These are phyloP conservation scores for Syngnathus rostellatus DNA, from an alignment of 2,797 vertebrate genomes.

Conservation along the genomic window DNA sequence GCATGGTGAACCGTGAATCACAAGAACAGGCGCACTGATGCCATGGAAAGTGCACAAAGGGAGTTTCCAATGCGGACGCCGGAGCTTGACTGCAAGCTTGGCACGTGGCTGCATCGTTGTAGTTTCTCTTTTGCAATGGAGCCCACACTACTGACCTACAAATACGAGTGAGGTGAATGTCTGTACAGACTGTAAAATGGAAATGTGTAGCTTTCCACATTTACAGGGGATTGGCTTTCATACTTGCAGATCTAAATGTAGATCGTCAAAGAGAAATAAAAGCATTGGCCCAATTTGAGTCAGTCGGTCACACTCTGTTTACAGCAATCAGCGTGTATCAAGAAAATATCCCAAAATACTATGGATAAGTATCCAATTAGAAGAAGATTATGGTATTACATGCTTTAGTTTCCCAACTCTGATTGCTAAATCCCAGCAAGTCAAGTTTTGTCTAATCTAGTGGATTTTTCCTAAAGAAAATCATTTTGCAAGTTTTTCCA, in stretches of 20 bases:
- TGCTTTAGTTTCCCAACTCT: neutral
- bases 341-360: neutral
- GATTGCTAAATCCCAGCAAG: neutral
- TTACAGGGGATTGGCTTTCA: neutral
- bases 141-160: constrained; percentile 46
- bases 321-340: neutral
- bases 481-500: neutral
- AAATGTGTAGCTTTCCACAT: constrained; percentile 17
- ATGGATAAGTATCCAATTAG: neutral
- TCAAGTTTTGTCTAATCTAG: neutral
- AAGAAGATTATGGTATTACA: neutral
- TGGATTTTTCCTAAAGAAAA: neutral
- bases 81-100: constrained; percentile 38
- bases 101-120: constrained; percentile 19
- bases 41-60: constrained; percentile 51
- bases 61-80: constrained; percentile 46
- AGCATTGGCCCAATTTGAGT: neutral
- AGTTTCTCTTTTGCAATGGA: constrained; percentile 18
- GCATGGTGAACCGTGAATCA: constrained; percentile 30
- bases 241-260: neutral
- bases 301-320: neutral
- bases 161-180: constrained; percentile 25
- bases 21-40: constrained; percentile 18
- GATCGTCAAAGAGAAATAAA: neutral
- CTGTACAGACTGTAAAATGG: constrained; percentile 28